Conservation (phyloP, 2,113 vertebrate genomes). For the Excalfactoria chinensis region DNA sequence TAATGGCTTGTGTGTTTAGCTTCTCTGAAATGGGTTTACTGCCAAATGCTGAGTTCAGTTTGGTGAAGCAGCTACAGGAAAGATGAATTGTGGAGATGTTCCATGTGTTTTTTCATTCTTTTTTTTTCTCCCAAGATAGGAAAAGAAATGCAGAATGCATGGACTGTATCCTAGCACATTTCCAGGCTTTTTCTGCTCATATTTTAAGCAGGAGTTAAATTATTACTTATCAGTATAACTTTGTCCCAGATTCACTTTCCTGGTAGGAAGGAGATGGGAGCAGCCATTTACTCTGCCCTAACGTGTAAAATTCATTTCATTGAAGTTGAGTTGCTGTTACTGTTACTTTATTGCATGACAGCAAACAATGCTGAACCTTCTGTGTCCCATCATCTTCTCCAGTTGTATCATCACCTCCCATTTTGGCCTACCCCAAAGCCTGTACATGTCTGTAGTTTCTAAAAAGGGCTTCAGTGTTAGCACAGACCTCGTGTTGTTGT, state of each 20-base stretch:
- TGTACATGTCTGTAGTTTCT: neutral
- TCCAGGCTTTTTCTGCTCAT: neutral
- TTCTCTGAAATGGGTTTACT: neutral
- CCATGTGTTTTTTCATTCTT: neutral
- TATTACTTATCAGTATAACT: neutral
- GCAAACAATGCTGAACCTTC: neutral
- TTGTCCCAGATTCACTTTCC: neutral
- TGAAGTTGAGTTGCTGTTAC: neutral
- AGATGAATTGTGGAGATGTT: neutral
- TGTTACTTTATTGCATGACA: neutral
- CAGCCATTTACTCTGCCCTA: neutral
- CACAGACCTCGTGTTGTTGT: neutral
- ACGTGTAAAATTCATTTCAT: neutral
- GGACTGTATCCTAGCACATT: neutral
- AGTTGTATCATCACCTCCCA: neutral
- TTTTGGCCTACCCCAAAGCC: neutral
- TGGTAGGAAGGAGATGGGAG: accelerated
- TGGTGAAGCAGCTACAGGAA: neutral
- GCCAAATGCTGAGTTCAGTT: neutral
- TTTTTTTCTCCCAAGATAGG: neutral
- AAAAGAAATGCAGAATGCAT: neutral
- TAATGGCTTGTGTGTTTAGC: neutral
- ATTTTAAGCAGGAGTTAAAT: neutral
- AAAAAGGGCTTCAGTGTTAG: neutral
- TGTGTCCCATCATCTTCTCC: neutral